Base-by-base conservation (phyloP, 2,113 vertebrate species). In the Excalfactoria chinensis region DNA sequence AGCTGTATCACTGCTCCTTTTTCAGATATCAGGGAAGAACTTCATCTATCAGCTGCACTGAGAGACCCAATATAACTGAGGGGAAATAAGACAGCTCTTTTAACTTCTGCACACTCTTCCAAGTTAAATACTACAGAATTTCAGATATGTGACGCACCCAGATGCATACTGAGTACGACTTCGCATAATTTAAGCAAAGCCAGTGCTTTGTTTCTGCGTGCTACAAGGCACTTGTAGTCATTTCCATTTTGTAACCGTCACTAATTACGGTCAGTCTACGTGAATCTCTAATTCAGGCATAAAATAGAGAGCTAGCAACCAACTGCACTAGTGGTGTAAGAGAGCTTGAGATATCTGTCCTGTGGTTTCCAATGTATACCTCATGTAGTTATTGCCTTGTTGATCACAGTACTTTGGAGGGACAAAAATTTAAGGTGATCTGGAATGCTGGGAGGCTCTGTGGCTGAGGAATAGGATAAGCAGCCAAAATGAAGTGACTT, bases 361-460 rank as follows among this genome's bases (percentile, higher is more conserved):
- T 46, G 12, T 48, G 43, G 34, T 32, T 80, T 59, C 34, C 77
- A 67, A 8, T 1, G 21, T 7, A 5, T 51, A 28, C 12, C 22
- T 21, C 35, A 25, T 35, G 25, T 22, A 25, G 3, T 0, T 1
- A n/a, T 32, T 40, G 15, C 23, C 7, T 49, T 18, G 35, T 7
- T 59, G 44, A 74, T 28, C 17, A 5, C 11, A 6, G 9, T 25
- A 58, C 6, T 44, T 12, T 53, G 21, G 34, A 66, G 46, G 20
- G 44, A 30, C 48, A 13, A 58, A 62, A 76, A 13, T 28, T 7
- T 17, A 21, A 48, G 3, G 3, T 26, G 63, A 17, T 37, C 34
- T 37, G 56, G 28, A 17, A 22, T 0, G 4, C 11, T 9, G 28
- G 58, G n/a, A 30, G n/a, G 9, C 7, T 58, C 0, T 2, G 4